phyloP scores from a whole-genome alignment of 2,113 vertebrate species.

The Planiliza haematocheilus region DNA sequence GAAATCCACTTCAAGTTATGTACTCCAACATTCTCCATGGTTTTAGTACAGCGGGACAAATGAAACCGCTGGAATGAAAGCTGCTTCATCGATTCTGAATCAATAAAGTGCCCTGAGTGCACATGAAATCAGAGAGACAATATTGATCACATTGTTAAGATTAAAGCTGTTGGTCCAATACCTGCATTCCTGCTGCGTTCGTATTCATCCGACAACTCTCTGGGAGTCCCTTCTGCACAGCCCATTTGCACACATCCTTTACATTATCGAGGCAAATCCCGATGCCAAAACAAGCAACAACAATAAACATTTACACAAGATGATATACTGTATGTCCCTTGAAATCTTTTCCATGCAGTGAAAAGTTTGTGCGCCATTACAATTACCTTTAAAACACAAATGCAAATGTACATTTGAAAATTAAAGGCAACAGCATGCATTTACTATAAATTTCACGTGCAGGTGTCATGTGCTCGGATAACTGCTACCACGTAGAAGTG shows the following conservation, averaged over 20 bases:
- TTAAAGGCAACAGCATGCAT: too few relatives aligned
- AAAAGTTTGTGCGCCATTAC: too few relatives aligned
- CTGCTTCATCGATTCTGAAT: neutral
- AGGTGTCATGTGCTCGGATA: too few relatives aligned
- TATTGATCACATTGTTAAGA: constrained; percentile 9
- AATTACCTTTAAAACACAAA: too few relatives aligned
- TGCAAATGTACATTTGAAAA: neutral
- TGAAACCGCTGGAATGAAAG: neutral
- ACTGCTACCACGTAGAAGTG: too few relatives aligned
- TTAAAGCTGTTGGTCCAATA: neutral
- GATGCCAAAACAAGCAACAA: too few relatives aligned
- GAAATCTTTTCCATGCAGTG: neutral
- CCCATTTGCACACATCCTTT: neutral
- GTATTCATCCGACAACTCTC: neutral
- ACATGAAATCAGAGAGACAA: neutral
- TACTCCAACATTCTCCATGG: neutral
- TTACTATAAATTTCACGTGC: too few relatives aligned
- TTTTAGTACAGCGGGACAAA: neutral
- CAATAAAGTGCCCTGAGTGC: constrained; percentile 12
- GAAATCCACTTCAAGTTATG: constrained; percentile 1
- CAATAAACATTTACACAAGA: too few relatives aligned
- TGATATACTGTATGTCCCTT: too few relatives aligned
- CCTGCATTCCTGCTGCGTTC: neutral
- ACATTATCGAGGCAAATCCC: too few relatives aligned
- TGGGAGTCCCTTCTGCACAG: neutral